Conservation (phyloP, 1,140 invertebrate species). For the Meteorus sp. region DNA sequence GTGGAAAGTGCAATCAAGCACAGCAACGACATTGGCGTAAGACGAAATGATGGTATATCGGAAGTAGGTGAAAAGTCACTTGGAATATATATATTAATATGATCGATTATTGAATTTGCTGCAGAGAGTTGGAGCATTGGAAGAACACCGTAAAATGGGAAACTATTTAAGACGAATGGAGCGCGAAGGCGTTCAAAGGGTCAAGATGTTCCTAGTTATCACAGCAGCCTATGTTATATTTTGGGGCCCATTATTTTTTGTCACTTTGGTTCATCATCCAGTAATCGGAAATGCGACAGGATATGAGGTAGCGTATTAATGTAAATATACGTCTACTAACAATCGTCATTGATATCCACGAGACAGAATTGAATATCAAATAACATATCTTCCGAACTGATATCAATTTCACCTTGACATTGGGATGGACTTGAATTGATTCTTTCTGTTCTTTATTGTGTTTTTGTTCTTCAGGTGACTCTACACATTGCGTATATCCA, state of each 20-base stretch:
- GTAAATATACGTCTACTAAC: not conserved
- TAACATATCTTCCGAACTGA: too few relatives aligned
- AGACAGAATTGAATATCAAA: too few relatives aligned
- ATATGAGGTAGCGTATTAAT: constrained; percentile 64
- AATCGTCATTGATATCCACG: too few relatives aligned
- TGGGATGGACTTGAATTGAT: too few relatives aligned
- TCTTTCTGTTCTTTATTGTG: too few relatives aligned
- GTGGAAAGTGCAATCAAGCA: too few relatives aligned
- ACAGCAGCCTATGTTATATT: constrained; percentile 82
- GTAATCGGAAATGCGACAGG: constrained; percentile 70
- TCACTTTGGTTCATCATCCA: constrained; percentile 75
- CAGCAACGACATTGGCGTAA: too few relatives aligned
- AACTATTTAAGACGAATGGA: constrained; percentile 78
- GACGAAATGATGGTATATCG: too few relatives aligned
- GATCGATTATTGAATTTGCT: too few relatives aligned
- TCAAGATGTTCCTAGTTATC: constrained; percentile 85
- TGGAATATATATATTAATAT: too few relatives aligned
- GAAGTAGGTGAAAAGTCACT: too few relatives aligned
- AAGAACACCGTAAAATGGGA: constrained; percentile 75
- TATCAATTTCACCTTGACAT: too few relatives aligned
- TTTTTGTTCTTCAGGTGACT: constrained; percentile 67
- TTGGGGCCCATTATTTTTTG: constrained; percentile 87
- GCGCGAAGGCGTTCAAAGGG: constrained; percentile 73
- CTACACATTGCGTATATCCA: constrained; percentile 87
- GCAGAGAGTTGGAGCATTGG: constrained; percentile 61